phyloP scores from a whole-genome alignment of 2,888 invertebrate genomes.

The Pandemis heparana region DNA sequence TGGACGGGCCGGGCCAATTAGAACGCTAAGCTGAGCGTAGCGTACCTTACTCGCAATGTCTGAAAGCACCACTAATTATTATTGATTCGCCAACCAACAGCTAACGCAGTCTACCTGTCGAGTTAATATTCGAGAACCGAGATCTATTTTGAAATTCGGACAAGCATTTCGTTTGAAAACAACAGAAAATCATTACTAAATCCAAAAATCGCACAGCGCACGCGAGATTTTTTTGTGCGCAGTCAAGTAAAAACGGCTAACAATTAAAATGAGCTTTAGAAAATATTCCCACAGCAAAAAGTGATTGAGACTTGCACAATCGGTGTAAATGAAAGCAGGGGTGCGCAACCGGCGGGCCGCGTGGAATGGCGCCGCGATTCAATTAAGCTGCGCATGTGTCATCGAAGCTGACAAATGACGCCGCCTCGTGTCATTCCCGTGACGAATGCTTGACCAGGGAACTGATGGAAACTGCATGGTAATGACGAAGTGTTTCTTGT shows the following conservation, averaged over 20 bases:
- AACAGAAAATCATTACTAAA: neutral
- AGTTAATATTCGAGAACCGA: conserved; percentile 33
- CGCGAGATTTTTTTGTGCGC: neutral
- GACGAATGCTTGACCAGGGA: conserved; percentile 51
- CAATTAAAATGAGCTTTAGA: conserved; percentile 14
- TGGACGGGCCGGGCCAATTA: conserved; percentile 49
- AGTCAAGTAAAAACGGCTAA: neutral
- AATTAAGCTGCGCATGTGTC: conserved; percentile 59
- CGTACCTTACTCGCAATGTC: conserved; percentile 56
- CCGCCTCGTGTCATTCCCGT: conserved; percentile 58
- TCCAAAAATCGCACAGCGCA: neutral
- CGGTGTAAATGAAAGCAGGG: conserved; percentile 41
- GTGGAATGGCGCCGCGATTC: conserved; percentile 48
- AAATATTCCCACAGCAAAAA: conserved; percentile 38
- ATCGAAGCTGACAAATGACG: conserved; percentile 58
- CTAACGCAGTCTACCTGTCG: conserved; percentile 48
- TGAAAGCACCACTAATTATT: conserved; percentile 61
- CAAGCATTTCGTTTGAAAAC: neutral
- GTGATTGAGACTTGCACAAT: conserved; percentile 39
- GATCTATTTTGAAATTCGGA: neutral
- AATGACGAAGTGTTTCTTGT: conserved; percentile 21
- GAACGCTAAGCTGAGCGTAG: conserved; percentile 55
- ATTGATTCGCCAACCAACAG: conserved; percentile 54
- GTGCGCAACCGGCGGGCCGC: conserved; percentile 38
- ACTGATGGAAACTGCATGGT: conserved; percentile 25